Conservation (phyloP, 2,888 invertebrate species). For the Vanessa cardui region DNA sequence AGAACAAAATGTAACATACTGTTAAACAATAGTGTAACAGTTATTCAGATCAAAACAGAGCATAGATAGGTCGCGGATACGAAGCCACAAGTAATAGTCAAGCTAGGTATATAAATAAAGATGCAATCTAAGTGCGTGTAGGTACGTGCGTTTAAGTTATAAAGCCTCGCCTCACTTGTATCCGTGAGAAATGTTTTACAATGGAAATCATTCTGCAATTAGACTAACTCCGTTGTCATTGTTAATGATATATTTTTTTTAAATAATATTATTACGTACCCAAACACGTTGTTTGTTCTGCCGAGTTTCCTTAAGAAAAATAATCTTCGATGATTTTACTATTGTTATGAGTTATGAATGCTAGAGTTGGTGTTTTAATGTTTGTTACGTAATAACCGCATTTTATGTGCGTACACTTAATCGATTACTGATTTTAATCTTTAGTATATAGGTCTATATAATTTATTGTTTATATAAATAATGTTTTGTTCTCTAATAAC, state of each 20-base stretch:
- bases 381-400: no score
- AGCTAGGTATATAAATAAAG: conserved; percentile 2
- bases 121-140: conserved; percentile 14
- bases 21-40: no score
- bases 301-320: no score
- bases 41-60: not conserved
- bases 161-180: conserved; percentile 20
- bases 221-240: conserved; percentile 25
- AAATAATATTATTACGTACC: not conserved
- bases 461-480: no score
- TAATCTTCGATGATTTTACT: no score
- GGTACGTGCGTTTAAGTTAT: conserved; percentile 7
- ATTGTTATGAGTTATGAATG: no score
- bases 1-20: no score
- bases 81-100: not conserved
- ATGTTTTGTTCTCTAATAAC: no score
- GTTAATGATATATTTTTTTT: conserved; percentile 28
- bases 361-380: no score
- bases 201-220: conserved; percentile 36
- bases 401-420: no score
- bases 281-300: not conserved
- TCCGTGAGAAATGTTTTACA: conserved; percentile 40
- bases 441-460: no score
- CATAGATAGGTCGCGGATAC: not conserved
- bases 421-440: no score